These are phyloP conservation scores for Patiria pectinifera DNA, from an alignment of 53 echinoderm and acorn worm genomes.

Conservation along the genomic window DNA sequence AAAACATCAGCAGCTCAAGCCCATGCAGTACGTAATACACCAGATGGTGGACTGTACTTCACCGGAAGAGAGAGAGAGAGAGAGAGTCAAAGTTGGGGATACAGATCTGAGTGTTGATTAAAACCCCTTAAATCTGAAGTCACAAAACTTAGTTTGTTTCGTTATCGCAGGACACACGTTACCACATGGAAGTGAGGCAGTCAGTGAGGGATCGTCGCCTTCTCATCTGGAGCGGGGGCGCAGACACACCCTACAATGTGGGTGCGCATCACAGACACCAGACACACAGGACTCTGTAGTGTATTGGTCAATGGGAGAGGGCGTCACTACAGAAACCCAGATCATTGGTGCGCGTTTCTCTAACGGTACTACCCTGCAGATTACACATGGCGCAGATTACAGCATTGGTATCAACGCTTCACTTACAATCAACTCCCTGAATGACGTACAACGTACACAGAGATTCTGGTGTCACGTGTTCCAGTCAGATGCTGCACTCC, in stretches of 20 bases:
- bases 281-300: not conserved
- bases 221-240: not conserved
- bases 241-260: not conserved
- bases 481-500: not conserved
- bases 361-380: not conserved
- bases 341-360: constrained; percentile 13
- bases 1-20: no score
- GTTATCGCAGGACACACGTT: no score
- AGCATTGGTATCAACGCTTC: not conserved
- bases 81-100: no score
- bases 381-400: not conserved
- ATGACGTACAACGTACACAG: not conserved
- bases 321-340: not conserved
- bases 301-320: constrained; percentile 43
- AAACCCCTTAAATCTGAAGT: no score
- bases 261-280: not conserved
- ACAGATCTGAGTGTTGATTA: no score
- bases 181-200: no score
- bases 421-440: constrained; percentile 14
- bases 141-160: no score
- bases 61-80: no score
- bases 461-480: constrained; percentile 44
- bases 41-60: no score
- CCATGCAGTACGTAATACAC: no score
- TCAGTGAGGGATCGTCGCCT: no score